phyloP scores from a whole-genome alignment of 2,113 vertebrate species.

The Cyanocitta stelleri region DNA sequence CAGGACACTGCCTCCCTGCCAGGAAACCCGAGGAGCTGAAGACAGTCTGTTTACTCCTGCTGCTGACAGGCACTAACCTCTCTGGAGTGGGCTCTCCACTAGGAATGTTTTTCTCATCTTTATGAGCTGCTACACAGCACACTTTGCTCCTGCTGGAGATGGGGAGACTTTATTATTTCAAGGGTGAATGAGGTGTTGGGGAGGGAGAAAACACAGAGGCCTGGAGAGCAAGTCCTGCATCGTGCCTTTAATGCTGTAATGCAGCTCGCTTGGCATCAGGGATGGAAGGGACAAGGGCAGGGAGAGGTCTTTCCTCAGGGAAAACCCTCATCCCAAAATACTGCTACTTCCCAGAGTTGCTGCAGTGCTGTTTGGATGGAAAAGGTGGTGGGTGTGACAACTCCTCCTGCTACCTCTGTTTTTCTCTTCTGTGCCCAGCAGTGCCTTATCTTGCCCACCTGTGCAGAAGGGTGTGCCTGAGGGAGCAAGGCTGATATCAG shows the following conservation, averaged over 20 bases:
- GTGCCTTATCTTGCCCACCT: fast-evolving
- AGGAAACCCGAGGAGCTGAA: background rate
- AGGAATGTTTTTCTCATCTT: background rate
- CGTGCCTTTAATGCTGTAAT: background rate
- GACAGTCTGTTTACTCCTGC: background rate
- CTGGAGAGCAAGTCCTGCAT: background rate
- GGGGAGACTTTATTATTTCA: background rate
- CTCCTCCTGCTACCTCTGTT: background rate
- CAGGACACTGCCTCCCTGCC: background rate
- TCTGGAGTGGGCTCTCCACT: background rate
- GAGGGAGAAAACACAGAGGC: background rate
- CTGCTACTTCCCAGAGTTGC: background rate
- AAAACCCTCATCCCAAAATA: background rate
- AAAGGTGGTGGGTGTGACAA: background rate
- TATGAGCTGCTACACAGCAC: background rate
- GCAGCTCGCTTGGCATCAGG: background rate
- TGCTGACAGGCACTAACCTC: background rate
- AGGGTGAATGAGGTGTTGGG: background rate
- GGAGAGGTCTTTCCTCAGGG: background rate
- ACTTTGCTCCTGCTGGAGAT: background rate
- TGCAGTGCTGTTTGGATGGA: background rate
- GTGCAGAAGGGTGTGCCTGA: background rate
- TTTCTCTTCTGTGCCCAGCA: background rate
- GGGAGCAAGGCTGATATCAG: background rate
- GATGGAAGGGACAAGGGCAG: background rate